These are phyloP conservation scores for Micrasema longulum DNA, from an alignment of 1,140 invertebrate genomes.

Conservation along the genomic window DNA sequence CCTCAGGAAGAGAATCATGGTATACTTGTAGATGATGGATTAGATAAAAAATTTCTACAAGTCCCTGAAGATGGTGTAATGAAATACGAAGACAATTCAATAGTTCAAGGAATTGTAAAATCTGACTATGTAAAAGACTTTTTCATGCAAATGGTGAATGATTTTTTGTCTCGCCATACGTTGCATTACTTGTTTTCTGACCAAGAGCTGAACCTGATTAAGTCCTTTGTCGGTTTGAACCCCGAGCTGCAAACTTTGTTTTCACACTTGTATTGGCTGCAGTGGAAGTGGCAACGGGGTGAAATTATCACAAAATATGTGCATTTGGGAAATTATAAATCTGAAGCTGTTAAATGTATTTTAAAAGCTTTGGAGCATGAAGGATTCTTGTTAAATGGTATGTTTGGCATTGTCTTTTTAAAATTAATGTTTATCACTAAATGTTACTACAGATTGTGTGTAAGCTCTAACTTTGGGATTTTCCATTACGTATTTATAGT, in stretches of 20 bases:
- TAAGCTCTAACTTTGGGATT: no score
- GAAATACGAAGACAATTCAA: conserved; percentile 5
- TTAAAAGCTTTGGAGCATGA: conserved; percentile 3
- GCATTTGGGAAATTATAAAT: neutral
- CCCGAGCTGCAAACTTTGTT: conserved; percentile 39
- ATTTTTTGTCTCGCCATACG: conserved; percentile 27
- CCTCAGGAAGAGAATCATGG: no score
- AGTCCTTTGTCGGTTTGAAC: conserved; percentile 21
- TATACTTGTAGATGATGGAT: no score
- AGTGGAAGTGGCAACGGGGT: conserved; percentile 45
- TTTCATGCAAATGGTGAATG: conserved; percentile 37
- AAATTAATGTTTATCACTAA: no score
- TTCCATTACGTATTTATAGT: no score
- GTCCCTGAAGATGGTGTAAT: neutral
- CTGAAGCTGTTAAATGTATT: neutral
- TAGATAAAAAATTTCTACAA: neutral
- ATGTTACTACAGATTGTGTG: no score
- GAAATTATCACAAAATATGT: conserved; percentile 16
- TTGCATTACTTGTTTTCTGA: conserved; percentile 43
- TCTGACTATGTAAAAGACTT: conserved; percentile 39
- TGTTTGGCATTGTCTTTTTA: no score
- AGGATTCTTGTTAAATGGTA: conserved; percentile 39
- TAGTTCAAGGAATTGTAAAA: neutral
- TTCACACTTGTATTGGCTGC: conserved; percentile 44
- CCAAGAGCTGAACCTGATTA: conserved; percentile 25